Base-by-base conservation (phyloP, 2,113 vertebrate genomes). In the Aix galericulata region DNA sequence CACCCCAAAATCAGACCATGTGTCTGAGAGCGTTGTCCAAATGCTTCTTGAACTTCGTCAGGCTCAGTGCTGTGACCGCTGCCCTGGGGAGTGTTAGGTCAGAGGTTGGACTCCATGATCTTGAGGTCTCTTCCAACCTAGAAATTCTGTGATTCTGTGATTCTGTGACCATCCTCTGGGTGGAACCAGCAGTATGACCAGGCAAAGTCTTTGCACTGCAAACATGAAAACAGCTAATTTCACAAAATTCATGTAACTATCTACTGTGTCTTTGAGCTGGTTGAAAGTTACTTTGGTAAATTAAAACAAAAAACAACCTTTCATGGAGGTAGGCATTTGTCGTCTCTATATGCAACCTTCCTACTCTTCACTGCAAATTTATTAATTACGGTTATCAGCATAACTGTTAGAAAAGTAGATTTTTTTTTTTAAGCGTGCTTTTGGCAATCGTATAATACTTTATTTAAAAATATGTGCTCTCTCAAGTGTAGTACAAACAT, bases 401-500 rank as follows among this genome's bases (percentile, higher is more conserved):
- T 42, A 76, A 60, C 36, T 94, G 81, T 92, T 86, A 87, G 88
- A 52, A 83, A 84, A 85, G 52, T 74, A 89, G 76, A 74, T 9
- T 60, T 31, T 52, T 36, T 52, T 42, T 42, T 73, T 31, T 36
- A 66, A 63, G 15, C 68, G 31, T 11, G 8, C 62, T 69, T 95
- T 88, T 80, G 79, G 66, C 84, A 87, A 13, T 64, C 87, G 40
- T 68, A 21, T 60, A 93, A 73, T 73, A 84, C 26, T 91, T 60
- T 53, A 85, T 91, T 91, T 84, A 84, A 89, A 91, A 72, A 58
- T 16, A 52, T 13, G 50, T 93, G 78, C 60, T 79, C 71, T 91
- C 56, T 91, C 66, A 79, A 93, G 82, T 78, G 81, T 84, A 89
- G 77, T 84, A 91, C 66, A 95, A 77, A 86, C 23, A 92, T 72